These are phyloP conservation scores for Arizona elegans DNA, from an alignment of 2,113 vertebrate species.

Conservation along the genomic window DNA sequence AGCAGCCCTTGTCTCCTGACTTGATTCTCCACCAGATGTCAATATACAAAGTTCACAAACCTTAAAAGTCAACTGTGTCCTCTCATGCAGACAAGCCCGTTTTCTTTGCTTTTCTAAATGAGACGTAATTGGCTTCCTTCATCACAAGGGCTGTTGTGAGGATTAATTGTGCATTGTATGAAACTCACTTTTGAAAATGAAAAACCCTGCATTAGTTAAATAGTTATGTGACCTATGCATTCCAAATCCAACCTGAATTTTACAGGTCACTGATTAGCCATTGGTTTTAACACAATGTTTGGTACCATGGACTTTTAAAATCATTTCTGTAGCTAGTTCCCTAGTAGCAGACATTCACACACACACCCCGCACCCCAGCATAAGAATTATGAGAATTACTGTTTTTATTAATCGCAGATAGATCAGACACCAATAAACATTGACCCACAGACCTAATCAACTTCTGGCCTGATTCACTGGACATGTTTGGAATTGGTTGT, in stretches of 20 bases:
- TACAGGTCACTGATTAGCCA: background rate
- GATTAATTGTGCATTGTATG: constrained; percentile 12
- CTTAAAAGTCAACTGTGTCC: background rate
- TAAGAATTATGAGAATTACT: background rate
- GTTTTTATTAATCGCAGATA: background rate
- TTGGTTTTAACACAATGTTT: background rate
- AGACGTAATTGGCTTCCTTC: background rate
- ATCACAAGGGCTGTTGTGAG: background rate
- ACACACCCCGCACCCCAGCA: background rate
- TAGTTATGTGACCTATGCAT: background rate
- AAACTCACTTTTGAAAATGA: constrained; percentile 8
- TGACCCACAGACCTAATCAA: background rate
- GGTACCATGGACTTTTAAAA: background rate
- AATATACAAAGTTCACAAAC: background rate
- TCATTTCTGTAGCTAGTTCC: background rate
- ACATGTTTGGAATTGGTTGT: background rate
- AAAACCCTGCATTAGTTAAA: background rate
- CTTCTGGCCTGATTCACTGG: background rate
- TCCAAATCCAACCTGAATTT: background rate
- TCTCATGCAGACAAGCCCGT: background rate
- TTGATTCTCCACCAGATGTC: background rate
- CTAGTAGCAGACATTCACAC: background rate
- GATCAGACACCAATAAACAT: background rate
- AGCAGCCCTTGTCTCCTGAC: background rate
- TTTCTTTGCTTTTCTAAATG: background rate